Evolutionary conservation across 2,113 vertebrate genomes (phyloP).

Genomic region (Callorhinus ursinus): DNA sequence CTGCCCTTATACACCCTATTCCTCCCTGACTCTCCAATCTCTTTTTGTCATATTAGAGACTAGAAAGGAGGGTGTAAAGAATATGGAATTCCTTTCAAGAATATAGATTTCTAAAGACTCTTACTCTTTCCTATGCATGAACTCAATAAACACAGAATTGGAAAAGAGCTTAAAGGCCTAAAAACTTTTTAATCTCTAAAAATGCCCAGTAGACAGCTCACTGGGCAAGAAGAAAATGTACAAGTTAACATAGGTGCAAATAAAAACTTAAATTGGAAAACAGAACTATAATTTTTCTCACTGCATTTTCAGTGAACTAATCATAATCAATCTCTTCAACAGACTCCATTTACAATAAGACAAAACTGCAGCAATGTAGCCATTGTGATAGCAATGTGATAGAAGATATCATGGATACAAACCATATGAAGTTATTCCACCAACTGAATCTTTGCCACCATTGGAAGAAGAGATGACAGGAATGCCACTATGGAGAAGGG

Average conservation of each 20-base stretch:
- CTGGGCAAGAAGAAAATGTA: background rate
- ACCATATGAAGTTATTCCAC: conserved; percentile 90
- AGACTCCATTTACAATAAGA: background rate
- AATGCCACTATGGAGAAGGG: conserved; percentile 88
- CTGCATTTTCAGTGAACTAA: background rate
- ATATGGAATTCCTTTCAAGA: conserved; percentile 35
- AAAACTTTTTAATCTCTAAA: conserved; percentile 19
- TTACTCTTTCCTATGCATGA: conserved; percentile 17
- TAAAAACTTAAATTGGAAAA: conserved; percentile 31
- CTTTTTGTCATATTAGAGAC: background rate
- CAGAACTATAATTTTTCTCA: background rate
- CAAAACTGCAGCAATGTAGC: background rate
- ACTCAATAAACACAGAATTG: background rate
- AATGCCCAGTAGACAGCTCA: conserved; percentile 1
- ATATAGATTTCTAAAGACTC: background rate
- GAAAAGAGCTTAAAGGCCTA: background rate
- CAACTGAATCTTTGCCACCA: conserved; percentile 82
- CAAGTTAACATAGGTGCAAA: background rate
- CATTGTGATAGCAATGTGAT: background rate
- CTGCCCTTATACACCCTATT: background rate
- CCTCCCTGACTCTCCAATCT: background rate
- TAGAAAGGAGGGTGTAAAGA: background rate
- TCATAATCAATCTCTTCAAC: background rate
- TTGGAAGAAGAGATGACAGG: conserved; percentile 83
- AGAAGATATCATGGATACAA: conserved; percentile 77